Conservation (phyloP, 1,140 invertebrate species). For the Drosophila rufa region DNA sequence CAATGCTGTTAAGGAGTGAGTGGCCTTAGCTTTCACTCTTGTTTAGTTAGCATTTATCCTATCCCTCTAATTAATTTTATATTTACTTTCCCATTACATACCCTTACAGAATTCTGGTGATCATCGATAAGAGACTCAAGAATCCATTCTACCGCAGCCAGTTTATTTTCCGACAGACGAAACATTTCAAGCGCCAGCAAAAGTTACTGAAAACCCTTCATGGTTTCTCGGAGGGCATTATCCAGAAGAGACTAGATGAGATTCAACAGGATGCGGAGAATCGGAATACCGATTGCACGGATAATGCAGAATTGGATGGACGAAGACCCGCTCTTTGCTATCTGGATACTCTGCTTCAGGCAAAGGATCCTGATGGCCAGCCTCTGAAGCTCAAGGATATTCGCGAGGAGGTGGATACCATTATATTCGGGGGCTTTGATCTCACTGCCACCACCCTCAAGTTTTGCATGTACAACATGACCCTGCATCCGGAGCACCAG, state of each 20-base stretch:
- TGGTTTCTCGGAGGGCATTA: constrained; percentile 59
- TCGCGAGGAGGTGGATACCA: constrained; percentile 89
- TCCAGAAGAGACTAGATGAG: constrained; percentile 46
- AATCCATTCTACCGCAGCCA: constrained; percentile 52
- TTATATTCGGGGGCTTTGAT: constrained; percentile 88
- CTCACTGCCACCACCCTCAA: constrained; percentile 61
- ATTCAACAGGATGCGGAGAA: constrained; percentile 45
- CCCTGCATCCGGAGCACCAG: constrained; percentile 84
- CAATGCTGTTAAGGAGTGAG: constrained; percentile 60
- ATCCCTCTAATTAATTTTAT: too few relatives aligned
- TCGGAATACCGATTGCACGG: constrained; percentile 8
- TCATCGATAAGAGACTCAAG: constrained; percentile 52
- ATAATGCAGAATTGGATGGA: constrained; percentile 17
- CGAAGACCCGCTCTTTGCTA: constrained; percentile 78
- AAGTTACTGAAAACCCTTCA: constrained; percentile 39
- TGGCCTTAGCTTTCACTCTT: too few relatives aligned
- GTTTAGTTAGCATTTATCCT: too few relatives aligned
- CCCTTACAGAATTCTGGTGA: constrained; percentile 39
- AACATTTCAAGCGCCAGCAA: constrained; percentile 29
- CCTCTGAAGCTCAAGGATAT: constrained; percentile 87
- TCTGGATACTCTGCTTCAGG: constrained; percentile 89
- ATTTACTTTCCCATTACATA: too few relatives aligned
- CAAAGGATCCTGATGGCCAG: constrained; percentile 85
- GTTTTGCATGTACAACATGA: constrained; percentile 75
- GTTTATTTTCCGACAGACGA: constrained; percentile 23